phyloP scores from a whole-genome alignment of 2,888 invertebrate genomes.

The Hetaerina titia region DNA sequence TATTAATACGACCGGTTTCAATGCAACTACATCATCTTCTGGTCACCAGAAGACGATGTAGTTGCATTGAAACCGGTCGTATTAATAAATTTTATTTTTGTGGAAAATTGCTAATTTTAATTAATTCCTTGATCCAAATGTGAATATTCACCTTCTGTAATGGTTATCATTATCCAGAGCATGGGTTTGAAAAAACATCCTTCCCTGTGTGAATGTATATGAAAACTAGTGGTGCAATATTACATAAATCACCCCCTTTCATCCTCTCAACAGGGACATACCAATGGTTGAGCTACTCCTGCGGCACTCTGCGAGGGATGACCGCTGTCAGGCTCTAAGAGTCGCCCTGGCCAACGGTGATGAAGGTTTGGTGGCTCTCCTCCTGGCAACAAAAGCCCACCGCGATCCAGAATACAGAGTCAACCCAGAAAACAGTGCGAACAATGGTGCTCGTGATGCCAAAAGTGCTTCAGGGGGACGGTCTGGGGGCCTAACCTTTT shows the following conservation, averaged over 20 bases:
- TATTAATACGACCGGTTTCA: too few species aligned
- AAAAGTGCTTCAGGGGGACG: slow-evolving; percentile 25
- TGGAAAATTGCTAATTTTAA: too few species aligned
- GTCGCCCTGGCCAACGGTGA: slow-evolving; percentile 88
- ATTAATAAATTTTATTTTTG: too few species aligned
- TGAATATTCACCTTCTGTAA: too few species aligned
- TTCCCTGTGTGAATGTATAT: too few species aligned
- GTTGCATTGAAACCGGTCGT: too few species aligned
- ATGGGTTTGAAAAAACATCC: too few species aligned
- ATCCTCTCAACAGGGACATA: slow-evolving; percentile 74
- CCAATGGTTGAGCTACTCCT: slow-evolving; percentile 88
- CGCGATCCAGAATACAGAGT: slow-evolving; percentile 96
- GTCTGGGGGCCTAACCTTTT: background rate
- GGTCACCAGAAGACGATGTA: too few species aligned
- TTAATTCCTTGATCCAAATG: too few species aligned
- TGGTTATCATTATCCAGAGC: too few species aligned
- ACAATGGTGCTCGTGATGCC: slow-evolving; percentile 36
- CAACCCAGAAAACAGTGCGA: slow-evolving; percentile 82
- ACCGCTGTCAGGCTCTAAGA: slow-evolving; percentile 88
- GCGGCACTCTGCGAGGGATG: slow-evolving; percentile 91
- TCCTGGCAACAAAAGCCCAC: slow-evolving; percentile 93
- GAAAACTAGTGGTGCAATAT: too few species aligned
- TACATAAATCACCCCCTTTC: background rate
- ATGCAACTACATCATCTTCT: too few species aligned
- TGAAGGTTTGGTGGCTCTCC: slow-evolving; percentile 86